phyloP scores from a whole-genome alignment of 37 sponge, comb jelly and placozoan genomes.

The Aphrocallistes beatrix region DNA sequence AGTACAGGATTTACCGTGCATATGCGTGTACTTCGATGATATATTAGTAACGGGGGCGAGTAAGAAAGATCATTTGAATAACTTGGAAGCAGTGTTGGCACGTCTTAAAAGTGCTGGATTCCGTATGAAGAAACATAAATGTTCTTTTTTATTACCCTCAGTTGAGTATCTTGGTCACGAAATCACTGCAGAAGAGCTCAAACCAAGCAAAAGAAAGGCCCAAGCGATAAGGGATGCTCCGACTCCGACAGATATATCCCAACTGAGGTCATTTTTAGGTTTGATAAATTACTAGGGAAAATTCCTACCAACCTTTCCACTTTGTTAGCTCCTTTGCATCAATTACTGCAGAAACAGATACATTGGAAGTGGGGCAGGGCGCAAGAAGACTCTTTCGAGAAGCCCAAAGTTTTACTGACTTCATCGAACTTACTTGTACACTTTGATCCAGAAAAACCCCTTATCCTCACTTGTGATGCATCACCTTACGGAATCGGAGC shows the following conservation, averaged over 20 bases:
- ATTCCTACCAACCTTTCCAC: constrained; percentile 31
- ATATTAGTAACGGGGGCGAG: constrained; percentile 23
- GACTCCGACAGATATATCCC: neutral
- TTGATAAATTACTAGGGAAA: constrained; percentile 26
- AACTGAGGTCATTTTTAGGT: constrained; percentile 25
- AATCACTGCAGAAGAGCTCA: constrained; percentile 14
- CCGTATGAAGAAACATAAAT: neutral
- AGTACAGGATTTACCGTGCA: constrained; percentile 24
- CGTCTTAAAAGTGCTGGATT: neutral
- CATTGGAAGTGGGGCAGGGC: constrained; percentile 28
- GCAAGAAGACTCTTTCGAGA: too few relatives aligned
- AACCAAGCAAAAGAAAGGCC: constrained; percentile 3
- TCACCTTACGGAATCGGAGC: too few relatives aligned
- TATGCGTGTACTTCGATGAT: constrained; percentile 32
- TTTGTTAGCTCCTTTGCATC: constrained; percentile 25
- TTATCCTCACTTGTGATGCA: too few relatives aligned
- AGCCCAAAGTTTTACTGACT: too few relatives aligned
- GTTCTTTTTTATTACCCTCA: neutral
- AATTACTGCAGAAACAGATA: neutral
- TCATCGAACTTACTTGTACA: neutral
- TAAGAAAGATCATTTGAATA: constrained; percentile 19
- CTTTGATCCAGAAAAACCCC: neutral
- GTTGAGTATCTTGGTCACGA: constrained; percentile 22
- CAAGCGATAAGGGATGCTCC: constrained; percentile 20
- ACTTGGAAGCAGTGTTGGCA: constrained; percentile 15